Evolutionary conservation across 1,140 invertebrate species (phyloP), one percentile per base, ranked within the genome.

Genomic region (Drosophila bipectinata): DNA sequence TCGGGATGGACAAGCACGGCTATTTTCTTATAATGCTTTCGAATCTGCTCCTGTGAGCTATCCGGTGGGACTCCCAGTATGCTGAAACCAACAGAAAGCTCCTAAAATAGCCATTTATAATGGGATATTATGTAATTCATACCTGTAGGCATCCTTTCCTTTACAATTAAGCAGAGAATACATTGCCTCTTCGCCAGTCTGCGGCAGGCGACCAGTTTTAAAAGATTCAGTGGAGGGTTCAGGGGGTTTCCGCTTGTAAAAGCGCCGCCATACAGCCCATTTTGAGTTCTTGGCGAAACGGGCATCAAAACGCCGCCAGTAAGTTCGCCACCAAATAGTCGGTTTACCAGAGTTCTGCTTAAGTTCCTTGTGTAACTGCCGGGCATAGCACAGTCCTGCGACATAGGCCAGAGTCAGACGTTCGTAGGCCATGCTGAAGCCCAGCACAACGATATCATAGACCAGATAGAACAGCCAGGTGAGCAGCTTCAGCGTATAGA

Each of bases 1-100:
- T 98, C 97, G 0, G 98, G 98, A 94, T 99, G 98, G 45, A 99
- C 97, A 10, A 99, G 93, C 85, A 98, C 96, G 3, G 97, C 97
- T 92, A 98, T 98, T 75, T 96, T 94, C 83, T 97, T 96, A 91
- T 98, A 98, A 93, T 98, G 98, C 81, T 96, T 96, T 85, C 97
- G 97, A 80, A 99, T 98, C 81, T 98, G 97, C 79, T 98, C 98
- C 89, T 98, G 97, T 15, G 96, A 95, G 90, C 97, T 97, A 48
- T 96, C 95, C 48, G 95, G 95, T 45, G 96, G 95, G 3, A 99
- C 96, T 44, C 96, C 98, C 62, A 98, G 92, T 93, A 98, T 97
- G 92, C 96, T 97, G 89, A n/a, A 92, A 90, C 1, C 8, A 14
- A 45, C 2, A 28, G 12, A 39, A 12, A 24, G 15, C 7, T 8